A percentile compares a stretch with the other conserved stretches of the same genome.
These are phyloP conservation scores for Poecilus cupreus DNA, from an alignment of 2,888 invertebrate species.

Conservation along the genomic window DNA sequence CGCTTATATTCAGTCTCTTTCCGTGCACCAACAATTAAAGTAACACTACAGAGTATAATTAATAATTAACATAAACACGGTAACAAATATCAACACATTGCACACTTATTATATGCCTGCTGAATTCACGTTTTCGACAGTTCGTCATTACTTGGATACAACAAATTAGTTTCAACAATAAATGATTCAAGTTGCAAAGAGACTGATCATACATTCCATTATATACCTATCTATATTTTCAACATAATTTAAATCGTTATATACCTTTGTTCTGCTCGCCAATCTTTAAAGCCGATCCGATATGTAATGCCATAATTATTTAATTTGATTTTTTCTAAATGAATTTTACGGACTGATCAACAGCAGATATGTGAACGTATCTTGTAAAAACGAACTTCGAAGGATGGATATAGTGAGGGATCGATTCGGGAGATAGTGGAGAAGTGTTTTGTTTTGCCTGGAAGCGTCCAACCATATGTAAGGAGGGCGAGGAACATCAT, in stretches of 20 bases:
- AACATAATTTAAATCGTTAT: constrained; percentile 14
- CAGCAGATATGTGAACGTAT: constrained; percentile 34
- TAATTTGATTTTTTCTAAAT: not conserved
- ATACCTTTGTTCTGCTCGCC: constrained; percentile 13
- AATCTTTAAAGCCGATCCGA: constrained; percentile 37
- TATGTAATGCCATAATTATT: constrained; percentile 30
- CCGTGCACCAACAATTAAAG: constrained; percentile 54
- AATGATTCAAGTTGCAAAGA: constrained; percentile 29
- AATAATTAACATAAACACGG: constrained; percentile 36
- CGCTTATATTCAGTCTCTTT: constrained; percentile 55
- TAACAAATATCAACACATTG: constrained; percentile 44
- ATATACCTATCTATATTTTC: constrained; percentile 16
- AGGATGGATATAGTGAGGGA: not conserved
- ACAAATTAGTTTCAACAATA: constrained; percentile 12
- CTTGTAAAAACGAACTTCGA: constrained; percentile 25
- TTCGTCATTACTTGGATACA: constrained; percentile 31
- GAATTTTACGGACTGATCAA: constrained; percentile 22
- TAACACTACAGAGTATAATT: constrained; percentile 53
- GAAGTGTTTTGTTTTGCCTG: constrained; percentile 29
- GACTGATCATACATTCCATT: constrained; percentile 36
- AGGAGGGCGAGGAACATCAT: constrained; percentile 50
- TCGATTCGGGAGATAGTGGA: not conserved
- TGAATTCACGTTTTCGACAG: constrained; percentile 22
- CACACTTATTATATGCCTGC: constrained; percentile 52
- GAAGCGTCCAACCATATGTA: constrained; percentile 54